Base-by-base conservation (phyloP, 1,140 invertebrate species). In the Wiebesia pumilae region DNA sequence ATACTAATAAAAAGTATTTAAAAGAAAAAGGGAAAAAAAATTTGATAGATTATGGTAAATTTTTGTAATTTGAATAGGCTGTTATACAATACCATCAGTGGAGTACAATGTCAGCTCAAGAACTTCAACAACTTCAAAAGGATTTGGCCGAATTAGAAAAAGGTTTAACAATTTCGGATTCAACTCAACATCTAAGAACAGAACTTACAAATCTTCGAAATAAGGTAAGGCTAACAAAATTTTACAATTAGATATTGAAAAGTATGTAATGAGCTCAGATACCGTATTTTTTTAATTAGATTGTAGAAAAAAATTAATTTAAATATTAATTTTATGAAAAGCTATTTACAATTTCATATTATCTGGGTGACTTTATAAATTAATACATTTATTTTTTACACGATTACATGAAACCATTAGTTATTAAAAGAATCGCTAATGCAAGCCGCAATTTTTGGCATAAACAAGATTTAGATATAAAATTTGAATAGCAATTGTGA, bases 61-160 rank as follows among this genome's bases (percentile, higher is more conserved):
- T n/a, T 47, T 43, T 19, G 19, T 67, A 71, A 65, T 89, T 80
- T 86, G 1, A 79, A 24, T 62, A 93, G 93, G 91, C 92, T 38
- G 90, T 96, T 67, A 92, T 95, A 83, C 95, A 96, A 86, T 96
- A 96, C 91, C 94, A 96, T 89, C 95, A 96, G 89, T 97, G 96
- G 96, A 97, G 96, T 89, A 95, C 95, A 87, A 94, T 97, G 88
- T 96, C 96, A 21, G 94, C 95, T 67, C 95, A 95, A 90, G 96
- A 97, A 93, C 95, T 97, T 33, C 95, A 96, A 85, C 95, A 96
- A 86, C 92, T 97, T 24, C 96, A 96, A 90, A 95, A 95, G 88
- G 96, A 97, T 88, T 94, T 98, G 62, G 93, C 94, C 73, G 95
- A 96, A 86, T 93, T 97, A 51, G 96, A 96, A 88, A 95, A 95